phyloP scores from a whole-genome alignment of 1,140 invertebrate species.

The Drepana arcuata region DNA sequence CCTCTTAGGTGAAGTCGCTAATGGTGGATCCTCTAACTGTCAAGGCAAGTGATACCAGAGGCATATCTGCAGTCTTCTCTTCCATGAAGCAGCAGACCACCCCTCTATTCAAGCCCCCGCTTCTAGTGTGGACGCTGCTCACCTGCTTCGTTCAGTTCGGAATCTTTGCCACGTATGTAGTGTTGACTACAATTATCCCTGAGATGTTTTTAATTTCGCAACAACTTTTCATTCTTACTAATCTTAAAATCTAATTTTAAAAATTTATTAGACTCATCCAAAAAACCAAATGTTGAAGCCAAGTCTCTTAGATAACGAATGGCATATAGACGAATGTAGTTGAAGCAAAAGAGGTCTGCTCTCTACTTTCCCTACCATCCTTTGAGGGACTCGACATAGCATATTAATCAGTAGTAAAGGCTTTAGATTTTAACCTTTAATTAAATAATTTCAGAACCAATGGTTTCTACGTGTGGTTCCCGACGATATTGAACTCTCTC shows the following conservation, averaged over 20 bases:
- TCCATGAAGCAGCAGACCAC: constrained; percentile 65
- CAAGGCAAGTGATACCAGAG: constrained; percentile 15
- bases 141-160: constrained; percentile 69
- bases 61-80: constrained; percentile 22
- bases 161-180: constrained; percentile 61
- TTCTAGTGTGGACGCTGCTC: constrained; percentile 60
- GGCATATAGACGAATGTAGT: too few relatives aligned
- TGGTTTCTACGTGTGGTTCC: constrained; percentile 72
- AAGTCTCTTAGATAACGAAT: too few relatives aligned
- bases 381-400: too few relatives aligned
- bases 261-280: too few relatives aligned
- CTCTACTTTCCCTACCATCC: too few relatives aligned
- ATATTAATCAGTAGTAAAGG: too few relatives aligned
- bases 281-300: too few relatives aligned
- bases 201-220: too few relatives aligned
- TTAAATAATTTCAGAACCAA: constrained; percentile 47
- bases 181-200: too few relatives aligned
- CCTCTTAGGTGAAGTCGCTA: constrained; percentile 37
- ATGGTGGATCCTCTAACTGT: constrained; percentile 19
- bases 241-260: too few relatives aligned
- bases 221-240: too few relatives aligned
- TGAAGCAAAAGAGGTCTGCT: too few relatives aligned
- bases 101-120: constrained; percentile 58
- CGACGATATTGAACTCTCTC: constrained; percentile 66
- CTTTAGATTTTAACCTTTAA: neutral